Conservation (phyloP, 2,797 vertebrate genomes). For the Poecile montanus region DNA sequence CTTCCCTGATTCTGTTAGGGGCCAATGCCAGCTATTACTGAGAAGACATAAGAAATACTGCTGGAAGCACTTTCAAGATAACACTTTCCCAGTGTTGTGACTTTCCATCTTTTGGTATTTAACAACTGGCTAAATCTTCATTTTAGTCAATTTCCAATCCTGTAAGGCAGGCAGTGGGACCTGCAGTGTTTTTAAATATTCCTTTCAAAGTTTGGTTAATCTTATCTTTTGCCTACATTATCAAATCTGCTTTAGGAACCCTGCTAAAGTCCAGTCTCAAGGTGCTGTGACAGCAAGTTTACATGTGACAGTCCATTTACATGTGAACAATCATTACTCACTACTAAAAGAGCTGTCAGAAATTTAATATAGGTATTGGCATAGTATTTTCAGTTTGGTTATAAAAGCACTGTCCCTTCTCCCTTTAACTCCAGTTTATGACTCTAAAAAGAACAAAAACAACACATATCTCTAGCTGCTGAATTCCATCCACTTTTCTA, state of each 20-base stretch:
- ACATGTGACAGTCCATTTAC: neutral
- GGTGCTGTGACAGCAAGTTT: neutral
- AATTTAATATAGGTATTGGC: neutral
- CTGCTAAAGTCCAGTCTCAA: neutral
- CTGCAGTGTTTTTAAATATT: neutral
- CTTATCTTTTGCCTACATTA: neutral
- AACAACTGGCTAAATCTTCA: neutral
- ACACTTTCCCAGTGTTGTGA: neutral
- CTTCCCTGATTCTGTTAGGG: neutral
- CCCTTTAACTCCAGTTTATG: neutral
- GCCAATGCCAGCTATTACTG: neutral
- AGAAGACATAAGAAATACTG: constrained; percentile 2
- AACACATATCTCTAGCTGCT: neutral
- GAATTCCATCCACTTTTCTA: constrained; percentile 34
- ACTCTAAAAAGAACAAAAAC: neutral
- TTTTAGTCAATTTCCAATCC: neutral
- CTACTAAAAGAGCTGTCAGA: neutral
- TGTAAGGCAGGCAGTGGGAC: neutral
- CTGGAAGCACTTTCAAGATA: constrained; percentile 13
- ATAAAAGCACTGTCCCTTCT: neutral
- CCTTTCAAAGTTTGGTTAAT: neutral
- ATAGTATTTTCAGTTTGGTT: neutral
- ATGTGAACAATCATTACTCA: neutral
- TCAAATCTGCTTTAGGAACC: neutral
- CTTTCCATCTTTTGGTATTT: neutral